Evolutionary conservation across 2,797 vertebrate species (phyloP).

Genomic region (Momotus momota): DNA sequence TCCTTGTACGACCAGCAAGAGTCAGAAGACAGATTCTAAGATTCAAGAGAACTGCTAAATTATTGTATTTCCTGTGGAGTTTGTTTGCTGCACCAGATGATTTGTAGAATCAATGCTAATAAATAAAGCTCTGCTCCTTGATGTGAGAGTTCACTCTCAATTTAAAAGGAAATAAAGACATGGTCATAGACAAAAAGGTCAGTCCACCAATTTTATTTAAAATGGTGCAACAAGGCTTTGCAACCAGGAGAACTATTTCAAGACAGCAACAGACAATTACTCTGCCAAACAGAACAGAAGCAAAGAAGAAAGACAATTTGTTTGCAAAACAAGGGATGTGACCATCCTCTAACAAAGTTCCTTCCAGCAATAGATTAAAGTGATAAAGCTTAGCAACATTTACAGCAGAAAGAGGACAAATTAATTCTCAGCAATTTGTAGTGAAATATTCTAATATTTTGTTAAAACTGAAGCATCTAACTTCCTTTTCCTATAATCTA

Average conservation of each 20-base stretch:
- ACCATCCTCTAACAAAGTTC: conserved; percentile 29
- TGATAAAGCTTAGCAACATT: background rate
- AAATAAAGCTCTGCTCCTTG: conserved; percentile 45
- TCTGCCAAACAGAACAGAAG: conserved; percentile 55
- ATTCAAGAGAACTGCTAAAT: conserved; percentile 27
- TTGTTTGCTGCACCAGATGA: conserved; percentile 29
- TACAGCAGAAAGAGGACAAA: background rate
- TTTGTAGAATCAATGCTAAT: conserved; percentile 49
- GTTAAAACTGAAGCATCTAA: background rate
- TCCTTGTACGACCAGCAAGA: background rate
- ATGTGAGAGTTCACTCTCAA: conserved; percentile 48
- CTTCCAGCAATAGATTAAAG: background rate
- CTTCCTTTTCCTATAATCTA: background rate
- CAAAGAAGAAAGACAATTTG: conserved; percentile 50
- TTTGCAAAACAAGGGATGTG: conserved; percentile 44
- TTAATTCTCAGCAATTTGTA: background rate
- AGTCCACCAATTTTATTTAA: conserved; percentile 47
- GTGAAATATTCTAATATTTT: background rate
- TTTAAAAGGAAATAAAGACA: conserved; percentile 54
- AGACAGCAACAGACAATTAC: conserved; percentile 57
- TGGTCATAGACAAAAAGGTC: conserved; percentile 40
- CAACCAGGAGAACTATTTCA: background rate
- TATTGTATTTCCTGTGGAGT: conserved; percentile 8
- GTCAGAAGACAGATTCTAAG: background rate
- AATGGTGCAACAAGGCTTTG: conserved; percentile 10